Evolutionary conservation across 2,797 vertebrate genomes (phyloP), one percentile per base, ranked within the genome.

Genomic region (Poecilia picta): DNA sequence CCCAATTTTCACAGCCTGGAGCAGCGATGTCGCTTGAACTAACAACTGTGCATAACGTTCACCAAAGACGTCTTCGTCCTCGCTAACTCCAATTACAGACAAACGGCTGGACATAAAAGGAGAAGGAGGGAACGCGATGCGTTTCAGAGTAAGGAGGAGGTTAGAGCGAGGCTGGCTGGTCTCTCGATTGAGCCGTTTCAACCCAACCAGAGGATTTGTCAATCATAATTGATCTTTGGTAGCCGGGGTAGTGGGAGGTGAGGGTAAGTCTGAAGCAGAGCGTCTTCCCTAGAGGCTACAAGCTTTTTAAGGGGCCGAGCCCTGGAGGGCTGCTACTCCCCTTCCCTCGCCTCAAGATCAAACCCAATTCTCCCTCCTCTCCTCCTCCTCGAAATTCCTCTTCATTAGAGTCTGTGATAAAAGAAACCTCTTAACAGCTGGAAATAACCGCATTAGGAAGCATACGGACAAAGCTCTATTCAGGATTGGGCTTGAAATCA

Each of bases 171-270:
- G 39, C 49, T 57, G 70, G 79, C 20, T 77, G 73, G 72, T 76
- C 82, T 90, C 88, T 84, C 90, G 88, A 94, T 91, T 88, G 90
- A 92, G 86, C 86, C 77, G 82, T 84, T 74, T 79, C 85, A 91
- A 89, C 80, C 81, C 84, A 86, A 88, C 75, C 80, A 13, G 53
- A 85, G 82, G 64, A 43, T 87, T 87, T 90, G 90, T 94, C 93
- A 90, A 86, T 94, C 94, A 92, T 92, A 92, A 94, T 88, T 91
- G 91, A 93, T 93, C 86, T 87, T 75, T 79, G 91, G 88, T 84
- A 76, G 84, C 5, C 36, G 73, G 75, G 83, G 75, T 39, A 83
- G 79, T 4, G 78, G 41, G 79, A 82, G 81, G 72, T 3, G 72
- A 85, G 55, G 83, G 88, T 81, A 83, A 81, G 81, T 73, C 77